Percentiles rank a stretch among this genome's conserved stretches.
phyloP scores from a whole-genome alignment of 2,888 invertebrate genomes.

The Apodemia duryi region DNA sequence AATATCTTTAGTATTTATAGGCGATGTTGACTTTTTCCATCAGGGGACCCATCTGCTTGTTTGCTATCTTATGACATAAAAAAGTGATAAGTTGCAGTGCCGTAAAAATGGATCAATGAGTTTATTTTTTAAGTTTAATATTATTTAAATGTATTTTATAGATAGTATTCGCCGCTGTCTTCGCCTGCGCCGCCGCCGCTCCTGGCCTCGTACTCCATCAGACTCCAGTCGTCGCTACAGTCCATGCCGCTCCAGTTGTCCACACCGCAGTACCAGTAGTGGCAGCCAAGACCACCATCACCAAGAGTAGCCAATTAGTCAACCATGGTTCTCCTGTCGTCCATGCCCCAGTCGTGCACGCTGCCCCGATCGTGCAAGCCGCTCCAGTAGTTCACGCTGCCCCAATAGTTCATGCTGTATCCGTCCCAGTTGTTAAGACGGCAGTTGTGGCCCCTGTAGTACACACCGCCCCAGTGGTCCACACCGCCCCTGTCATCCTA shows the following conservation, averaged over 20 bases:
- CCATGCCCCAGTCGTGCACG: constrained; percentile 42
- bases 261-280: constrained; percentile 47
- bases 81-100: too few relatives aligned
- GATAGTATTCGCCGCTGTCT: constrained; percentile 70
- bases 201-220: constrained; percentile 62
- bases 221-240: constrained; percentile 55
- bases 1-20: too few relatives aligned
- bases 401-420: constrained; percentile 31
- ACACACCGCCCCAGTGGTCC: constrained; percentile 38
- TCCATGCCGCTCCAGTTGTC: constrained; percentile 56
- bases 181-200: constrained; percentile 72
- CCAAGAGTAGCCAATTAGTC: constrained; percentile 69
- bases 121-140: too few relatives aligned
- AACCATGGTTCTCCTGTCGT: constrained; percentile 62
- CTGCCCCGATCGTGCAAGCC: constrained; percentile 37
- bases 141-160: constrained; percentile 35
- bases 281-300: constrained; percentile 62
- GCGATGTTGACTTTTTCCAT: too few relatives aligned
- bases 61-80: too few relatives aligned
- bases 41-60: too few relatives aligned
- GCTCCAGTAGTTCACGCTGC: constrained; percentile 45
- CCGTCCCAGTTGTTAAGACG: constrained; percentile 40
- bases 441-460: constrained; percentile 31
- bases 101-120: too few relatives aligned
- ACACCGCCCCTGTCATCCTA: constrained; percentile 43